These are phyloP conservation scores for Shinisaurus crocodilurus DNA, from an alignment of 2,113 vertebrate genomes.

Conservation along the genomic window DNA sequence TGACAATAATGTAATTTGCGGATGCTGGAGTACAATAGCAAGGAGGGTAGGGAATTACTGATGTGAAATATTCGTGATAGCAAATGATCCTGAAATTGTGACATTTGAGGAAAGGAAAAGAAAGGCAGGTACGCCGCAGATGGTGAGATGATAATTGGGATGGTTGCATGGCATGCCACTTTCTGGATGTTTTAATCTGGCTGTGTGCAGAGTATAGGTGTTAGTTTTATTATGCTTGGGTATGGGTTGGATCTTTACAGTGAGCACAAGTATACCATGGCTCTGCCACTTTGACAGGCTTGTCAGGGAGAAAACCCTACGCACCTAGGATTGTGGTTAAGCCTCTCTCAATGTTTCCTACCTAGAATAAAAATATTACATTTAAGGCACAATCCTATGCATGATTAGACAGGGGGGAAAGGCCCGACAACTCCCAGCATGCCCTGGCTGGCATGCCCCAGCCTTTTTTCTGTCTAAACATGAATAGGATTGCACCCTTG, in stretches of 20 bases:
- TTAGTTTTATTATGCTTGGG: neutral
- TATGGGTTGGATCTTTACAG: neutral
- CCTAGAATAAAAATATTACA: neutral
- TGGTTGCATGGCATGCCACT: fast-evolving
- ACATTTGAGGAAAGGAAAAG: neutral
- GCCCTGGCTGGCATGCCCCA: too few species aligned
- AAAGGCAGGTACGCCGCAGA: neutral
- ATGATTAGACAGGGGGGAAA: too few species aligned
- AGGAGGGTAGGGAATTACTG: slow-evolving; percentile 2
- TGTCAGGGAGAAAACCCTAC: neutral
- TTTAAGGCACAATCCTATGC: neutral
- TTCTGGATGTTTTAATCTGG: neutral
- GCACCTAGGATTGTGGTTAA: too few species aligned
- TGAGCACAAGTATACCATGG: too few species aligned
- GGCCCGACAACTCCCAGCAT: too few species aligned
- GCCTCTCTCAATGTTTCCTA: neutral
- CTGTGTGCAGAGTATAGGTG: neutral
- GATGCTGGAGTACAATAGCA: neutral
- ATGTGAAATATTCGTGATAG: slow-evolving; percentile 30
- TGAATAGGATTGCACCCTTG: too few species aligned
- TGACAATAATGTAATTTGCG: slow-evolving; percentile 14
- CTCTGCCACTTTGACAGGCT: neutral
- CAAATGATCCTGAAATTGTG: neutral
- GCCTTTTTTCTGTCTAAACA: too few species aligned
- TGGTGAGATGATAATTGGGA: fast-evolving